A percentile compares a stretch with the other conserved stretches of the same genome.
Conservation (phyloP, 2,113 vertebrate species). For the Vanacampus margaritifer region DNA sequence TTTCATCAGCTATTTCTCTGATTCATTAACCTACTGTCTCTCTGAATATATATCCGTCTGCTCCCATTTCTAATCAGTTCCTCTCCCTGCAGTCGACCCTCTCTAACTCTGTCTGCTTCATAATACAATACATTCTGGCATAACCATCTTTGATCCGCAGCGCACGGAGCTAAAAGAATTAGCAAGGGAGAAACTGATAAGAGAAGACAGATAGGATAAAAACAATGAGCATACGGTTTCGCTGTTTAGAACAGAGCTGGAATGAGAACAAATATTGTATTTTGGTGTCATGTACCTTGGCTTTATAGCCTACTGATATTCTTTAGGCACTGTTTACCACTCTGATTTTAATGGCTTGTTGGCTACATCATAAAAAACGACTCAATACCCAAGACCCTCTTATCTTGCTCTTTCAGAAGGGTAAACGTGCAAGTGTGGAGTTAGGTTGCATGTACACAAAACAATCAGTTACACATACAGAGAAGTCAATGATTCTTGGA, state of each 20-base stretch:
- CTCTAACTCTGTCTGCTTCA: conserved; percentile 41
- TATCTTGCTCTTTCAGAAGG: conserved; percentile 54
- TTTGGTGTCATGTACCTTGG: conserved; percentile 36
- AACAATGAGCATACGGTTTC: conserved; percentile 36
- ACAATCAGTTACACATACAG: conserved; percentile 41
- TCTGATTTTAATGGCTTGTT: conserved; percentile 65
- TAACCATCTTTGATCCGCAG: conserved; percentile 44
- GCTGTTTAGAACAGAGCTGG: conserved; percentile 37
- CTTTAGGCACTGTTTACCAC: conserved; percentile 57
- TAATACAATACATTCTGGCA: conserved; percentile 37
- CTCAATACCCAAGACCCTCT: conserved; percentile 52
- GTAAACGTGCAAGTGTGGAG: conserved; percentile 10
- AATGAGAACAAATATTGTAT: conserved; percentile 56
- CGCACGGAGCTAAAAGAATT: conserved; percentile 40
- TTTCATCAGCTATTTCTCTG: conserved; percentile 50
- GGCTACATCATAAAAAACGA: conserved; percentile 59
- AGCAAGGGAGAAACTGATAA: conserved; percentile 45
- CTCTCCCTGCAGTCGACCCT: conserved; percentile 19
- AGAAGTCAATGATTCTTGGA: conserved; percentile 42
- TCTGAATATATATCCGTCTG: conserved; percentile 45
- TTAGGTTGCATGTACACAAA: conserved; percentile 36
- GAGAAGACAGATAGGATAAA: conserved; percentile 38
- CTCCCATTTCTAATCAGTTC: conserved; percentile 46
- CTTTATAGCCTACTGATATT: conserved; percentile 37
- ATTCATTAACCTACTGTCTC: conserved; percentile 33